Base-by-base conservation (phyloP, 2,888 invertebrate genomes). In the Eupeodes luniger region DNA sequence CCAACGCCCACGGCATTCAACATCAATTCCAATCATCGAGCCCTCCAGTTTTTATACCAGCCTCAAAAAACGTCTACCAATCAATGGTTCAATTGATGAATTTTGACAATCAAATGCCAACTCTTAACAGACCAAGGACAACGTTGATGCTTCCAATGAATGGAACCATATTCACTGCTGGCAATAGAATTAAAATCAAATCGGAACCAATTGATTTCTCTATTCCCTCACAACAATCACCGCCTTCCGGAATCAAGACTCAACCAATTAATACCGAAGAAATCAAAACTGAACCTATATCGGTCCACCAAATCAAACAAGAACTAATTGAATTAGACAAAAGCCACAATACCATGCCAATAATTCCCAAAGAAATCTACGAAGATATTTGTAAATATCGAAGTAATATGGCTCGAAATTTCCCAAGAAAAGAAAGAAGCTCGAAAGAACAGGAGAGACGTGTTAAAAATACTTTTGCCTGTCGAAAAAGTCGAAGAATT, bases 361-460 rank as follows among this genome's bases (percentile, higher is more conserved):
- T 34, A 12, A 88, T 88, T 47, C 62, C 83, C 3, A 12, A 0
- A 34, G 74, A 74, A 27, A 53, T 77, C 7, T 84, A 53, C 10
- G 81, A 77, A 3, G 74, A 88, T 6, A 88, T 88, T 69, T 77
- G 77, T 36, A 80, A 74, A 40, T 88, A 92, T 78, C 93, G 92
- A 59, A 91, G 90, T 3, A 93, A 93, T n/a, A 93, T 93, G 93
- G 93, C 92, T 0, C 86, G 93, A 0, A 91, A 91, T 9, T 93
- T 92, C 64, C 93, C 93, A 0, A 92, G 92, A 55, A 92, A 91
- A 47, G 91, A 93, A 69, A 92, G 93, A 14, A 89, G 91, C 4
- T 90, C 91, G 27, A 93, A 92, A 82, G 93, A 93, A 72, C 93
- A 93, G 81, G 92, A 93, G 66, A 90, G 93, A 3, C 91, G 93